Percentiles rank a stretch among this genome's conserved stretches.
Evolutionary conservation across 2,113 vertebrate species (phyloP).

Genomic region (Turnix velox): DNA sequence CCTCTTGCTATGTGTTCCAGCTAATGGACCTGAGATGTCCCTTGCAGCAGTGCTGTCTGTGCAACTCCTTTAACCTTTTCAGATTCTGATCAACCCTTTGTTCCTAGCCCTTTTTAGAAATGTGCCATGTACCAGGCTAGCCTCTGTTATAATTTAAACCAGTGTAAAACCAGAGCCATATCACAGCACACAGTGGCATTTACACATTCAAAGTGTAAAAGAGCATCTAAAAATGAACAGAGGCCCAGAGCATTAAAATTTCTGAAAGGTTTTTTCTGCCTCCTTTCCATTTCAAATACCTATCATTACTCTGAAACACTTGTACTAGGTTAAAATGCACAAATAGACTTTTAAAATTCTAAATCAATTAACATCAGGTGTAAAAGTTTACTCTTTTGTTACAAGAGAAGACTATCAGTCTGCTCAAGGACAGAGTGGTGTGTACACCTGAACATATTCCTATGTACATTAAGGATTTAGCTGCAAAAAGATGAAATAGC

Average conservation of each 20-base stretch:
- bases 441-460: neutral
- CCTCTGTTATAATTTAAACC: neutral
- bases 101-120: conserved; percentile 17
- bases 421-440: neutral
- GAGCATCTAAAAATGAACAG: neutral
- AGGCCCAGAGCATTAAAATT: neutral
- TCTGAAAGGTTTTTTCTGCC: neutral
- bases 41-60: neutral
- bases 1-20: neutral
- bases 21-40: conserved; percentile 11
- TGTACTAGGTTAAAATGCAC: neutral
- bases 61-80: conserved; percentile 45
- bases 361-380: neutral
- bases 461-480: neutral
- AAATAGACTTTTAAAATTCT: neutral
- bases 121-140: neutral
- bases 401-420: neutral
- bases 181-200: neutral
- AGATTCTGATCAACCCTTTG: conserved; percentile 25
- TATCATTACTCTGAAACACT: neutral
- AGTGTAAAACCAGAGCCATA: neutral
- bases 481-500: neutral
- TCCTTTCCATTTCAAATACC: neutral
- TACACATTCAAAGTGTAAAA: conserved; percentile 19
- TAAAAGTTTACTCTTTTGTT: neutral